A percentile compares a stretch with the other conserved stretches of the same genome.
Conservation (phyloP, 1,140 invertebrate species). For the Drosophila novamexicana region DNA sequence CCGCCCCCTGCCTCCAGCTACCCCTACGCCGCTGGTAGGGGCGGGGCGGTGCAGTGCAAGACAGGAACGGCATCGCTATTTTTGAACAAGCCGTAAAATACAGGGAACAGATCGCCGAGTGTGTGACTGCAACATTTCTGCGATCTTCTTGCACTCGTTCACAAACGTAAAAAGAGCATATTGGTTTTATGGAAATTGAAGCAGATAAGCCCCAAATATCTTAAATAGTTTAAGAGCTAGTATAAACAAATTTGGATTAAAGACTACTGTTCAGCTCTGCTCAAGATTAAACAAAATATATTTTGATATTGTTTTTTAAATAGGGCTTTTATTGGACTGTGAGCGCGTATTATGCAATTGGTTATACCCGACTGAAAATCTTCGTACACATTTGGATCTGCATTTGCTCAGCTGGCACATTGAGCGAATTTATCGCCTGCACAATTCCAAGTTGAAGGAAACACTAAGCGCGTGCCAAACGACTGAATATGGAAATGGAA, state of each 20-base stretch:
- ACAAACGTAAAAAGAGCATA: too few species aligned
- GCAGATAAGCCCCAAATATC: too few species aligned
- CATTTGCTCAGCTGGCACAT: slow-evolving; percentile 39
- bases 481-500: not conserved
- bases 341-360: too few species aligned
- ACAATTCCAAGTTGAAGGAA: slow-evolving; percentile 41
- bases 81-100: slow-evolving; percentile 30
- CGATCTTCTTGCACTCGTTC: not conserved
- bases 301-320: too few species aligned
- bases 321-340: too few species aligned
- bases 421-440: slow-evolving; percentile 51
- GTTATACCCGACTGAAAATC: too few species aligned
- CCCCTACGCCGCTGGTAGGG: not conserved
- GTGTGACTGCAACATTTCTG: slow-evolving; percentile 15
- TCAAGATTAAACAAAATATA: too few species aligned
- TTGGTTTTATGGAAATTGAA: too few species aligned
- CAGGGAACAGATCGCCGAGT: slow-evolving; percentile 10
- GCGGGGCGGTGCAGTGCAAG: not conserved
- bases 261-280: too few species aligned
- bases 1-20: not conserved
- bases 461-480: slow-evolving; percentile 53
- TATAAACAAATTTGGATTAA: too few species aligned
- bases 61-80: slow-evolving; percentile 24
- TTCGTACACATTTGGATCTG: not conserved
- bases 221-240: too few species aligned